Evolutionary conservation across 2,113 vertebrate genomes (phyloP).

Genomic region (Arizona elegans): DNA sequence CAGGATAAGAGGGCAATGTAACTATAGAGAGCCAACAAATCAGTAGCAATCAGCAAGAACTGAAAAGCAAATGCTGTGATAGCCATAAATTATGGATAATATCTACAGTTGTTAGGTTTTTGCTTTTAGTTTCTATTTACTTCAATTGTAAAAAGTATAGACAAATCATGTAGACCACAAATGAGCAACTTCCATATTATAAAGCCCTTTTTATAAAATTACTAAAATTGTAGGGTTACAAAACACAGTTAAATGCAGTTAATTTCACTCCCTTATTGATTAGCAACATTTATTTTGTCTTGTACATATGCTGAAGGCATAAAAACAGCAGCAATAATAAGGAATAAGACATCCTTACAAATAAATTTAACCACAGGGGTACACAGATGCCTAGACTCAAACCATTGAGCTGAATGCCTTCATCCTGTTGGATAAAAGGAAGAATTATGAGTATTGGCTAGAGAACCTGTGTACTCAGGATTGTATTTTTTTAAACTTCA

Average conservation of each 20-base stretch:
- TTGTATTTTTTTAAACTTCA: background rate
- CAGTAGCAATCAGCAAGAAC: background rate
- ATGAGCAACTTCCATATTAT: background rate
- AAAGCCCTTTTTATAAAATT: background rate
- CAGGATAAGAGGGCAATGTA: background rate
- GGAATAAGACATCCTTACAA: background rate
- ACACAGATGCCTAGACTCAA: background rate
- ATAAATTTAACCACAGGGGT: background rate
- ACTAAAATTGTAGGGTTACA: background rate
- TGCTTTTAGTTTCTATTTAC: background rate
- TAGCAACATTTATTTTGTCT: background rate
- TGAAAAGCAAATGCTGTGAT: background rate
- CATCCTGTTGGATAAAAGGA: background rate
- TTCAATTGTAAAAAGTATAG: background rate
- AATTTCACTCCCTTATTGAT: background rate
- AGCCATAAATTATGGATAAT: background rate
- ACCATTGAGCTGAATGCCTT: background rate
- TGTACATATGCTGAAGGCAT: background rate
- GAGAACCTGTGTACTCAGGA: background rate
- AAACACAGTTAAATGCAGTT: background rate
- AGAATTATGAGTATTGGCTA: background rate
- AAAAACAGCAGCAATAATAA: background rate
- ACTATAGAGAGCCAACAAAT: background rate
- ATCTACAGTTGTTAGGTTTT: background rate
- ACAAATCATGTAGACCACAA: background rate